phyloP scores from a whole-genome alignment of 2,888 invertebrate species.

The Stenoptilia bipunctidactyla region DNA sequence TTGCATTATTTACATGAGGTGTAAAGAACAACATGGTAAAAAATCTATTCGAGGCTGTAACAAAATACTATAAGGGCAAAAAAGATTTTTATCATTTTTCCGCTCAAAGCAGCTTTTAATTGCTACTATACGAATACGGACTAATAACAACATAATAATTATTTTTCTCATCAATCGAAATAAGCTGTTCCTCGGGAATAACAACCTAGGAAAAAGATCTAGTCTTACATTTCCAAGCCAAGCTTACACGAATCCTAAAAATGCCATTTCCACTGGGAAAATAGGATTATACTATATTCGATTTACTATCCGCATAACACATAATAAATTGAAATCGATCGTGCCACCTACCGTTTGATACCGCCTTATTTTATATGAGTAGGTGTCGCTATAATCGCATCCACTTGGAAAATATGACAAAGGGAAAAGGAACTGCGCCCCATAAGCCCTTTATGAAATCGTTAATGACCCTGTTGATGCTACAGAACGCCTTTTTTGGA shows the following conservation, averaged over 20 bases:
- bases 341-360: constrained; percentile 13
- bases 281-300: constrained; percentile 2
- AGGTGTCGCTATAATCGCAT: constrained; percentile 43
- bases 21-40: too few species aligned
- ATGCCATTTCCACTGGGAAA: constrained; percentile 1
- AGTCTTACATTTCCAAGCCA: background rate
- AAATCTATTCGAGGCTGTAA: too few species aligned
- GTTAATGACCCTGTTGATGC: constrained; percentile 56
- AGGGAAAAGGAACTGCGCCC: constrained; percentile 45
- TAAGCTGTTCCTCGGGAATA: too few species aligned
- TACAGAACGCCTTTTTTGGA: constrained; percentile 35
- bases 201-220: too few species aligned
- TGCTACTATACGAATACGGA: too few species aligned
- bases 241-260: background rate
- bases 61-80: too few species aligned
- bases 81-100: too few species aligned
- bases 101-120: too few species aligned
- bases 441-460: constrained; percentile 62
- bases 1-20: too few species aligned
- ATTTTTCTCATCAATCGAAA: too few species aligned
- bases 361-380: constrained; percentile 32
- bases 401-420: constrained; percentile 54
- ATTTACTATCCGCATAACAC: constrained; percentile 8
- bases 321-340: constrained; percentile 13
- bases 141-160: too few species aligned